A percentile compares a stretch with the other conserved stretches of the same genome.
Conservation (phyloP, 2,888 invertebrate genomes). For the Stegana nigrithorax region DNA sequence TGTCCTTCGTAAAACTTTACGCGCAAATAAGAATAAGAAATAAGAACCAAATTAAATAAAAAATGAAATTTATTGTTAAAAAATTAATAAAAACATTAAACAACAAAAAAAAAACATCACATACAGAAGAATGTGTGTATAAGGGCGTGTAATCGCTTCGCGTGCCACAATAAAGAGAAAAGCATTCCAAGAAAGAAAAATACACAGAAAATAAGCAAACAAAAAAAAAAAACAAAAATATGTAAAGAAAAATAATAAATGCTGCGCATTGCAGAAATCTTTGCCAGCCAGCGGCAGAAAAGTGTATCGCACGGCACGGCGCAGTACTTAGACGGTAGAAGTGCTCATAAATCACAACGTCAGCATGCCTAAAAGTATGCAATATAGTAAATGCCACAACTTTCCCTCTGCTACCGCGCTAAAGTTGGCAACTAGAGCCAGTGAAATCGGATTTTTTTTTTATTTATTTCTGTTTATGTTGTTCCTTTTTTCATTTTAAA, state of each 20-base stretch:
- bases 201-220: background rate
- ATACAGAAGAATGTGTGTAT: background rate
- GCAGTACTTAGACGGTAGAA: too few species aligned
- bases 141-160: background rate
- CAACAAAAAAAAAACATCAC: background rate
- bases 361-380: constrained; percentile 29
- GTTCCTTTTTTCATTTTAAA: too few species aligned
- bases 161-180: background rate
- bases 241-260: background rate
- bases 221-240: background rate
- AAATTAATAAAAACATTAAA: constrained; percentile 13
- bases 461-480: background rate
- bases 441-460: background rate
- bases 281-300: too few species aligned
- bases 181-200: background rate
- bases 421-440: background rate
- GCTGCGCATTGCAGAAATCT: too few species aligned
- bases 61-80: constrained; percentile 5
- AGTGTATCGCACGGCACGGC: too few species aligned
- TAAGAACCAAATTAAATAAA: background rate
- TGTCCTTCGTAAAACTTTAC: background rate
- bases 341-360: too few species aligned
- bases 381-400: too few species aligned
- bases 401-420: too few species aligned
- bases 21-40: background rate